phyloP scores from a whole-genome alignment of 2,113 vertebrate genomes.

The Chloropsis hardwickii region DNA sequence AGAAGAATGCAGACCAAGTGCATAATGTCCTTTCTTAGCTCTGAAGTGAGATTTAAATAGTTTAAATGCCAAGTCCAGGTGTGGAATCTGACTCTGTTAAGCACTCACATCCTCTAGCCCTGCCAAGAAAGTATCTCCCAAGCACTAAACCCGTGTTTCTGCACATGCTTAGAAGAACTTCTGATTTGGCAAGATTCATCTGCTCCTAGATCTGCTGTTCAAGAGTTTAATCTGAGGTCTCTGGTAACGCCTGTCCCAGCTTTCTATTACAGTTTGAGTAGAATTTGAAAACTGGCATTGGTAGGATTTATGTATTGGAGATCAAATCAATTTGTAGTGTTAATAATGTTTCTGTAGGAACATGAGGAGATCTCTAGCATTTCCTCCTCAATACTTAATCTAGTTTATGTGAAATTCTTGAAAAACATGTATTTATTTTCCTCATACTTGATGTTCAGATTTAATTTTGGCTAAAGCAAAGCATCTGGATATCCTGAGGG shows the following conservation, averaged over 20 bases:
- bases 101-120: neutral
- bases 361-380: neutral
- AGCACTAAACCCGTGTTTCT: neutral
- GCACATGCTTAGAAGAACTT: neutral
- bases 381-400: neutral
- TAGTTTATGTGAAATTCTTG: neutral
- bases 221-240: neutral
- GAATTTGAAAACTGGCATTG: neutral
- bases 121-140: neutral
- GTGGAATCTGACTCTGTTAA: neutral
- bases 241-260: neutral
- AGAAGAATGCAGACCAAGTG: neutral
- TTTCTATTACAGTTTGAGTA: neutral
- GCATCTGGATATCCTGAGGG: neutral
- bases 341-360: neutral
- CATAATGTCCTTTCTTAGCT: neutral
- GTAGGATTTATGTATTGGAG: neutral
- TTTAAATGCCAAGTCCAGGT: neutral
- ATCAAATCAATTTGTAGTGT: neutral
- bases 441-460: neutral
- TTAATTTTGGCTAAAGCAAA: neutral
- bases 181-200: neutral
- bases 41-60: neutral
- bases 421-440: neutral
- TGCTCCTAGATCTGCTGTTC: neutral